phyloP scores from a whole-genome alignment of 2,797 vertebrate genomes.

The Acipenser ruthenus region DNA sequence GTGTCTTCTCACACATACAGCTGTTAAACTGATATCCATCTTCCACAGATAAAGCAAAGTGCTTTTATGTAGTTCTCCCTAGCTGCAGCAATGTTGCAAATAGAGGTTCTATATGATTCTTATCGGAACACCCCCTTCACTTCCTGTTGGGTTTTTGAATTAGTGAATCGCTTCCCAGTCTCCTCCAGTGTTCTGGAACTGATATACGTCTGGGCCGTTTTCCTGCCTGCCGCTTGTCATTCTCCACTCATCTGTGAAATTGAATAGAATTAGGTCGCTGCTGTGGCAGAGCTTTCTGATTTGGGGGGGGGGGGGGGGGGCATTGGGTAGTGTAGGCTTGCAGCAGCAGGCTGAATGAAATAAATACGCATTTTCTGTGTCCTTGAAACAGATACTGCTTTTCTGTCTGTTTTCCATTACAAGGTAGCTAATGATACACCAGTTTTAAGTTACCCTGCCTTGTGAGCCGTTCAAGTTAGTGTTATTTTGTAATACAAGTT shows the following conservation, averaged over 20 bases:
- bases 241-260: conserved; percentile 14
- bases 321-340: conserved; percentile 8
- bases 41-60: too few species aligned
- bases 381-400: conserved; percentile 19
- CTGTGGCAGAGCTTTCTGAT: conserved; percentile 8
- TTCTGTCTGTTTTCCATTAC: conserved; percentile 16
- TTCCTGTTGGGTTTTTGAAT: conserved; percentile 12
- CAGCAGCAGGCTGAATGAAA: conserved; percentile 18
- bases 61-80: too few species aligned
- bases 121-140: conserved; percentile 3
- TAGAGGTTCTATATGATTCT: background rate
- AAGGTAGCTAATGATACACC: conserved; percentile 11
- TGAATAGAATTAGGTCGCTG: conserved; percentile 16
- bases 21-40: too few species aligned
- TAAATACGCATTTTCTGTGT: conserved; percentile 16
- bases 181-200: conserved; percentile 4
- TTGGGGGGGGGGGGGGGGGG: conserved; percentile 2
- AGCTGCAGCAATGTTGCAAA: too few species aligned
- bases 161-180: conserved; percentile 2
- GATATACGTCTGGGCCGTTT: conserved; percentile 10
- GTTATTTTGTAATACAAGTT: conserved; percentile 3
- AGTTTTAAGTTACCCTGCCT: conserved; percentile 17
- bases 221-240: conserved; percentile 17
- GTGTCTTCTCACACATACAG: too few species aligned
- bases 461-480: conserved; percentile 42